phyloP scores from a whole-genome alignment of 1,140 invertebrate species.

The Ericerus pela region DNA sequence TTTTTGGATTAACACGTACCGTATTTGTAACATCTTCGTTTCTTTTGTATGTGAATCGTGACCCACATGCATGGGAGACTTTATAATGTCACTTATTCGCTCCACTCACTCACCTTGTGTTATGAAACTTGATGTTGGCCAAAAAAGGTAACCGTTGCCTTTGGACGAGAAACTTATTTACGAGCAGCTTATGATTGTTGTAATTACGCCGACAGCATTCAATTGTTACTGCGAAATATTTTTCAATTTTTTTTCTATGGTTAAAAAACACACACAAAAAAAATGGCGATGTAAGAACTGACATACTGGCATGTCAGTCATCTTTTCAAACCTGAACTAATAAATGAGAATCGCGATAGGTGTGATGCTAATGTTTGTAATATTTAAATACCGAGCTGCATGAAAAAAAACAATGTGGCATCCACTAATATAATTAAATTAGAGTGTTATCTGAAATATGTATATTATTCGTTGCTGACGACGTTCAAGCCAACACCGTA shows the following conservation, averaged over 20 bases:
- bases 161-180: too few species aligned
- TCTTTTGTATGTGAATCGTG: not conserved
- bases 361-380: not conserved
- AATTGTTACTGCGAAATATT: too few species aligned
- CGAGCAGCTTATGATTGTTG: too few species aligned
- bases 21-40: too few species aligned
- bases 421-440: slow-evolving; percentile 7
- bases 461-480: too few species aligned
- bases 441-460: not conserved
- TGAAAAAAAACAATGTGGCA: too few species aligned
- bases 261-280: not conserved
- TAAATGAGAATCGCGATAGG: slow-evolving; percentile 1
- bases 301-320: too few species aligned
- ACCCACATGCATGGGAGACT: slow-evolving; percentile 3
- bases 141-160: slow-evolving; percentile 5
- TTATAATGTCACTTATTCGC: not conserved
- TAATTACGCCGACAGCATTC: too few species aligned
- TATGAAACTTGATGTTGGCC: not conserved
- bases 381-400: not conserved
- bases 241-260: too few species aligned
- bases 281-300: not conserved
- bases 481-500: too few species aligned
- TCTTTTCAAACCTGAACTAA: not conserved
- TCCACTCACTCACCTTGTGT: slow-evolving; percentile 8
- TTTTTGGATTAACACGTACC: too few species aligned